Evolutionary conservation across 2,113 vertebrate genomes (phyloP), one percentile per base, ranked within the genome.

Genomic region (Pyrgilauda ruficollis): DNA sequence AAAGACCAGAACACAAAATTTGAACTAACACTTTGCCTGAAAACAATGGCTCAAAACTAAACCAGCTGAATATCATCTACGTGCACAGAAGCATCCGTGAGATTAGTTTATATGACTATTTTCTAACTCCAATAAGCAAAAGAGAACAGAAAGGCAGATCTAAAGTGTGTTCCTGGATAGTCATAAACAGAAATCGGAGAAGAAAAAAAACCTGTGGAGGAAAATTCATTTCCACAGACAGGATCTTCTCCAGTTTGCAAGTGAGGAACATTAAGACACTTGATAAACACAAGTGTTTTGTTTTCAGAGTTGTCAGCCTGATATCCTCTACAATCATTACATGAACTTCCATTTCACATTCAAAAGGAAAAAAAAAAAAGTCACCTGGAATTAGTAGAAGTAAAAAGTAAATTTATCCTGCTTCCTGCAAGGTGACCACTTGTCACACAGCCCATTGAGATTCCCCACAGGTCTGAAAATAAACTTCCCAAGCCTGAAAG

Each of bases 361-460:
- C 30, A 61, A 93, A 86, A 78, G 4, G 26, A 6, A 10, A 56
- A 56, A 33, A 55, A 37, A 56, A 2, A 35, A 11, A 30, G 31
- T 17, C 17, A 49, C 46, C 8, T 47, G 35, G 43, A 91, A 89
- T 88, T 58, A 85, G 68, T 2, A 28, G 13, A 79, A 87, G 10
- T 47, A 75, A 87, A 83, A 83, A 67, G 22, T 31, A 83, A 94
- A 87, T 90, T 84, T 41, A 10, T 47, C 27, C 46, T 74, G 46
- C 39, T 55, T 84, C 63, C 69, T 68, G 52, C 84, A 94, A 91
- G 69, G 91, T 94, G 87, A 91, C 46, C 75, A 74, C 78, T 93
- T 91, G 56, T 87, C 89, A 90, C 50, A 55, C 8, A 47, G 55
- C 69, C 82, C 50, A 55, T 2, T 62, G 37, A 93, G 63, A 91